Base-by-base conservation (phyloP, 2,888 invertebrate species). In the Pelosia muscerda region DNA sequence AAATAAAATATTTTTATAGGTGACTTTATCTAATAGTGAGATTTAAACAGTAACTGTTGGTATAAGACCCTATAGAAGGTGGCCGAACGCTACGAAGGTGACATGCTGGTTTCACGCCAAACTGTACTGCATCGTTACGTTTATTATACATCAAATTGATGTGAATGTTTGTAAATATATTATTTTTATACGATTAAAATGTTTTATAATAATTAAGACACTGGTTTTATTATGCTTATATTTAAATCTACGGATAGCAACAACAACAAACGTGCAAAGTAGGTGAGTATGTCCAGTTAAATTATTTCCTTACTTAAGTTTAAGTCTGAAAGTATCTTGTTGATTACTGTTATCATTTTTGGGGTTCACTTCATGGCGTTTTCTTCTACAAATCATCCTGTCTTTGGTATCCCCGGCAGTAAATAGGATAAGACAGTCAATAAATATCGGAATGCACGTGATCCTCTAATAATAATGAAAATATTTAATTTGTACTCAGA, bases 141-240 rank as follows among this genome's bases (percentile, higher is more conserved):
- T 85, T 87, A 81, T 87, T 92, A 87, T 81, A 79, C 94, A 95
- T 95, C 95, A 94, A 94, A 94, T 94, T 95, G 94, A 94, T 95
- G 93, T 92, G 84, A 88, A 85, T 88, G 84, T 90, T 90, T 94
- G 95, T 95, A 94, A 94, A 95, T 95, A 94, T 89, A 87, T 90
- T 92, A 91, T 92, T 92, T 91, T 95, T 91, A 86, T 93, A 92
- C 83, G 78, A 90, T 87, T 90, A 89, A 88, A 90, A 88, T 89
- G 87, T 91, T 88, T 88, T 86, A 83, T 85, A 87, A 86, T 84
- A 83, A 88, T 87, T 81, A 83, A 72, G 55, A 61, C 68, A 34
- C 2, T 55, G 11, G 25, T 63, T 63, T 56, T 13, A 55, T 38
- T 63, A 8, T 31, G 10, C 1, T n/a, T 34, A 19, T 23, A 2